Evolutionary conservation across 2,113 vertebrate genomes (phyloP), one percentile per base, ranked within the genome.

Genomic region (Megatriorchis doriae): DNA sequence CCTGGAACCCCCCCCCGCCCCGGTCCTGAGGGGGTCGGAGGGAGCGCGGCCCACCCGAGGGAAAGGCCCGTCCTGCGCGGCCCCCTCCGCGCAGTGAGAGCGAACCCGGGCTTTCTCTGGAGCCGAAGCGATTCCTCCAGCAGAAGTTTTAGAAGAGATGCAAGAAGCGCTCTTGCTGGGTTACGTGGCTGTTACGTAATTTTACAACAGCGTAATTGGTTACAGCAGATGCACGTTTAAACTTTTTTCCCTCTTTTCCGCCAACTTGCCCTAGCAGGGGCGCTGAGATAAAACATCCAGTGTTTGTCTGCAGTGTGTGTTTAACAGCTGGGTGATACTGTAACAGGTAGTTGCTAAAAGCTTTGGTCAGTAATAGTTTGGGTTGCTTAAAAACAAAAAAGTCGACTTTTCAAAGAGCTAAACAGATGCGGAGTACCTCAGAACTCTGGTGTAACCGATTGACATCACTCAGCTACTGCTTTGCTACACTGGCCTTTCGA

Each of bases 41-140:
- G 43, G 52, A 78, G 58, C 9, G 16, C 59, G 36, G 63, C 52
- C 26, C 47, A 29, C 78, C 13, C n/a, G 32, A 6, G 78, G n/a
- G 50, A 3, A 8, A 3, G 68, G 58, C 68, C 94, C 10, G 74
- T 7, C 63, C 77, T 86, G 85, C 38, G 93, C 56, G 47, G 34
- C 73, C 34, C 16, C 21, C 56, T 22, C 56, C 5, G 0, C 0
- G 62, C 45, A 1, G 1, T 3, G 73, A 0, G 21, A 16, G 29
- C 40, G 13, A 25, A 11, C 26, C 52, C 2, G 14, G 18, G 75
- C 40, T 18, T 9, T 5, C 43, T 17, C 18, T 2, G 4, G 11
- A 34, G 36, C 52, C 10, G 11, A 0, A 18, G 63, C 59, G 1
- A 1, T 19, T 42, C 16, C 72, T 29, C 22, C 25, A 1, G 77